A percentile compares a stretch with the other conserved stretches of the same genome.
phyloP scores from a whole-genome alignment of 2,888 invertebrate species.

The Scelioninae gen. 1 region DNA sequence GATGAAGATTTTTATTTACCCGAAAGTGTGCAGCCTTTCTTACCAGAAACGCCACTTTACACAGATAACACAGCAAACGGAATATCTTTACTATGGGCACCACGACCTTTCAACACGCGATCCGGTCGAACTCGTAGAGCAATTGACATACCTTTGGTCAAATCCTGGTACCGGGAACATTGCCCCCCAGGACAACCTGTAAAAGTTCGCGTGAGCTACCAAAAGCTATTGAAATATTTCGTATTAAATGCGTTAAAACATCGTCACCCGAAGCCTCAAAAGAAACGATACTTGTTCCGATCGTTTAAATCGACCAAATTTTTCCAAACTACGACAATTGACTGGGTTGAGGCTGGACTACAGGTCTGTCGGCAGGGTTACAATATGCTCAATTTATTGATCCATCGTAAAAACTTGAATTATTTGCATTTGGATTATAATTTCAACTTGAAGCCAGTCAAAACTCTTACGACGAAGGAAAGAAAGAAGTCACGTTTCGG shows the following conservation, averaged over 20 bases:
- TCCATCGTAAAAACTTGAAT: constrained; percentile 99
- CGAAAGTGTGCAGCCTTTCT: constrained; percentile 95
- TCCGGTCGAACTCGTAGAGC: constrained; percentile 96
- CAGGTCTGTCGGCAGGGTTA: constrained; percentile 99
- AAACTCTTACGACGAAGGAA: constrained; percentile 99
- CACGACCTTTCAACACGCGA: constrained; percentile 98
- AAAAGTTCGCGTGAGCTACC: constrained; percentile 99
- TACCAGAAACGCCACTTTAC: constrained; percentile 97
- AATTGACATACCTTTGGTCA: constrained; percentile 98
- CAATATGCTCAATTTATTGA: constrained; percentile 99
- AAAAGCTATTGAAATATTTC: constrained; percentile 98
- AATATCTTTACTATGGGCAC: constrained; percentile 98
- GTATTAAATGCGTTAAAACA: constrained; percentile 99
- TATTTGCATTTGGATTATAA: constrained; percentile 99
- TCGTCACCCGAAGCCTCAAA: constrained; percentile 98
- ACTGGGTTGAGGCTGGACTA: constrained; percentile 99
- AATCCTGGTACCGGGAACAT: constrained; percentile 98
- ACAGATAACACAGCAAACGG: constrained; percentile 99
- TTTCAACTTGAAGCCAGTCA: constrained; percentile 99
- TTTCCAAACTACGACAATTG: constrained; percentile 99
- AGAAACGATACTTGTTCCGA: constrained; percentile 98
- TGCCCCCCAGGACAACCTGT: constrained; percentile 98
- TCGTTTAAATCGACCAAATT: constrained; percentile 99
- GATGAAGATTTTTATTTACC: constrained; percentile 97
- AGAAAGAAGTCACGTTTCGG: constrained; percentile 99